Evolutionary conservation across 2,888 invertebrate genomes (phyloP).

Genomic region (Anthoptus insignis): DNA sequence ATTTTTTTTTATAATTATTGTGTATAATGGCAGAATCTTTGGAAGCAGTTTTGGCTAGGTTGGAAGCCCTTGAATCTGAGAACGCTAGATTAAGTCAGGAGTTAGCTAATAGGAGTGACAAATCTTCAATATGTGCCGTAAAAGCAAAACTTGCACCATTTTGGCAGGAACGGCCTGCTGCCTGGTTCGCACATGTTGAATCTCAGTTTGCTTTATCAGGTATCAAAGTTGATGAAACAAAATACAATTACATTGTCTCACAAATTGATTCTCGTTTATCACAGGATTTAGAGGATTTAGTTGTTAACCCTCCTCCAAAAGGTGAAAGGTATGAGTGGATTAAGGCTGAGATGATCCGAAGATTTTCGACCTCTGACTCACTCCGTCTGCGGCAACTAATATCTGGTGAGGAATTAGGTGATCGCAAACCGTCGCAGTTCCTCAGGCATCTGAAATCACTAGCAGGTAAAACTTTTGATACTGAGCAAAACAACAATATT

Average conservation of each 20-base stretch:
- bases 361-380: conserved; percentile 9
- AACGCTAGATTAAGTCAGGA: background rate
- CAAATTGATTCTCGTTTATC: background rate
- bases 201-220: conserved; percentile 6
- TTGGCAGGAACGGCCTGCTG: conserved; percentile 41
- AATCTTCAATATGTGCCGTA: background rate
- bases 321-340: background rate
- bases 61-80: background rate
- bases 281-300: background rate
- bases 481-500: background rate
- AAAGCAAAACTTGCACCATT: conserved; percentile 2
- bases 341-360: background rate
- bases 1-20: too few relatives aligned
- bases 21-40: too few relatives aligned
- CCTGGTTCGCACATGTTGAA: conserved; percentile 40
- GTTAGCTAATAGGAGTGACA: background rate
- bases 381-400: conserved; percentile 22
- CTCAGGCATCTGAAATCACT: conserved; percentile 33
- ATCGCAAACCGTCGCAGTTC: conserved; percentile 31
- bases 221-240: background rate
- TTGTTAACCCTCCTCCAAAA: background rate
- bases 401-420: conserved; percentile 30
- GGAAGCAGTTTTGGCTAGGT: too few relatives aligned
- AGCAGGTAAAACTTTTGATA: conserved; percentile 12
- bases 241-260: background rate